phyloP scores from a whole-genome alignment of 1,140 invertebrate species.

The Tribolium madens region DNA sequence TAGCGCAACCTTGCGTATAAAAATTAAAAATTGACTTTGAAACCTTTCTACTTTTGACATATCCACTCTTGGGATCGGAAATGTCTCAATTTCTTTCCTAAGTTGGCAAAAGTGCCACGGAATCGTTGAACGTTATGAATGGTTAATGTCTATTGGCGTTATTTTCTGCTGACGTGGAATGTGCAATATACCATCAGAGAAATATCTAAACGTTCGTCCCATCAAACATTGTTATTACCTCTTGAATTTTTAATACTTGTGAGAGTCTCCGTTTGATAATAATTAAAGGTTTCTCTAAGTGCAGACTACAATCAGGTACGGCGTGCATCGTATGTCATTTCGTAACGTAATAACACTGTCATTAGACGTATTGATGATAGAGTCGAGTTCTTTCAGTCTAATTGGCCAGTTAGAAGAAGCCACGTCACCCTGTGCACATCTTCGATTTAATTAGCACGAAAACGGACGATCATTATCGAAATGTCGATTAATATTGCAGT shows the following conservation, averaged over 20 bases:
- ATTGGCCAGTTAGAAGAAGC: background rate
- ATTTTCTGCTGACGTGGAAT: slow-evolving; percentile 2
- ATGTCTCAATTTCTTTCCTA: background rate
- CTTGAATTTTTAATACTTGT: slow-evolving; percentile 29
- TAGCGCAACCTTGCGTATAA: no score
- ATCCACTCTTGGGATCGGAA: background rate
- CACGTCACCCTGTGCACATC: background rate
- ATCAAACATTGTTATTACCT: background rate
- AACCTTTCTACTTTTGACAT: no score
- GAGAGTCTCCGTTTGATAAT: slow-evolving; percentile 31
- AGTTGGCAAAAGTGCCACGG: background rate
- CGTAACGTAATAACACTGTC: slow-evolving; percentile 4
- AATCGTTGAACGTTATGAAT: background rate
- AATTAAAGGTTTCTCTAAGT: slow-evolving; percentile 14
- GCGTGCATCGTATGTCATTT: slow-evolving; percentile 22
- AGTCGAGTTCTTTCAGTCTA: background rate
- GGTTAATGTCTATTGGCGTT: background rate
- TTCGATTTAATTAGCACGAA: slow-evolving; percentile 2
- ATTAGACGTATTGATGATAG: slow-evolving; percentile 19
- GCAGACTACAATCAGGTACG: slow-evolving; percentile 20
- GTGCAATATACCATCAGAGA: background rate
- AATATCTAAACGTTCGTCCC: background rate
- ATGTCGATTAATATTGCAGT: slow-evolving; percentile 13
- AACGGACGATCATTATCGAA: background rate
- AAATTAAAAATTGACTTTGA: background rate